Base-by-base conservation (phyloP, 2,113 vertebrate genomes). In the Indicator maculatus region DNA sequence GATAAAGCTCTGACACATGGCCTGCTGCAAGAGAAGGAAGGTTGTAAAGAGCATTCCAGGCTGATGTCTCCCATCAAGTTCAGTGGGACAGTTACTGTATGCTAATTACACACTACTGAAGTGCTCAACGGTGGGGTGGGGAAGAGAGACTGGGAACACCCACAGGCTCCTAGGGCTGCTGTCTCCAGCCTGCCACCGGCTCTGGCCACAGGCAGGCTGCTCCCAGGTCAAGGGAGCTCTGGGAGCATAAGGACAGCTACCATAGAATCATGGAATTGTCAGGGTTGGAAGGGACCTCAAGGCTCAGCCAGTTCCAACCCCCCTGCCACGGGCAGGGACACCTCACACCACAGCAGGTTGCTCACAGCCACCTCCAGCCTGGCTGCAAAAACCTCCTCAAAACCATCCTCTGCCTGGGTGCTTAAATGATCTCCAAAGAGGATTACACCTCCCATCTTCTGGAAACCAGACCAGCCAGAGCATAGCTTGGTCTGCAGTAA, bases 31-130 rank as follows among this genome's bases (percentile, higher is more conserved):
- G 92, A 92, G 90, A 66, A 93, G 89, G 71, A 78, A 55, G 70
- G 45, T 75, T 95, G 90, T 64, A 93, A 94, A 95, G 83, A 95
- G 78, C 93, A 92, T 94, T 96, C 91, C 94, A 93, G 95, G 94
- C 93, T 85, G 39, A 95, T 89, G 82, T 93, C 89, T 96, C 93
- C 67, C 60, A 59, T 93, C 89, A 92, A 73, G 93, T 93, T 92
- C 93, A 96, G 59, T 89, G 91, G 96, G 94, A 95, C 93, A 96
- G 93, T 96, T 95, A 96, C 90, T 96, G 93, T 95, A 96, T 80
- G 89, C 75, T 96, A 93, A 96, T 96, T 92, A 93, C 93, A 83
- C 80, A 94, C 92, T 95, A 96, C 94, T 95, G 95, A 95, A 93
- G 70, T 86, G 78, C 92, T 96, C 21, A 58, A 83, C 0, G 2